Base-by-base conservation (phyloP, 2,888 invertebrate genomes). In the Aporophyla lueneburgensis region DNA sequence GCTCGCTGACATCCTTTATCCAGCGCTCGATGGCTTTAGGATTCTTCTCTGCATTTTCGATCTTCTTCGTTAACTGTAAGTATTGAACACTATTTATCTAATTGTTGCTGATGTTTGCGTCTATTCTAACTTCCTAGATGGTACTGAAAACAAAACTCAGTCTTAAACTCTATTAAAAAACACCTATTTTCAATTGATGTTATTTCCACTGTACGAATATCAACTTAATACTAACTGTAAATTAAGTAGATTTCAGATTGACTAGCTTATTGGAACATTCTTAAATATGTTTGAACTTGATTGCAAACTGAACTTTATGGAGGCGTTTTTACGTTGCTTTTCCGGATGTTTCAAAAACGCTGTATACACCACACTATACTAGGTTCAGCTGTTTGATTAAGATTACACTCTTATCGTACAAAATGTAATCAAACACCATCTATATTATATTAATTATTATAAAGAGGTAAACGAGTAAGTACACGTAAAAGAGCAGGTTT, bases 1-100 rank as follows among this genome's bases (percentile, higher is more conserved):
- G 96, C 88, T 99, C 99, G 88, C 98, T 98, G 85, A 99, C 99
- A 91, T 99, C 99, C 76, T 98, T 98, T 86, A 99, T 99, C 99
- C 99, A 99, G 86, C 98, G 98, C 85, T 99, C 99, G 78, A 99
- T 98, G 46, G 99, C 98, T 94, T 99, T 99, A 0, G 97, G 96
- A 86, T 99, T 98, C 93, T 98, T 98, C 87, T 99, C 99, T 0
- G 99, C 98, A 87, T 98, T 97, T 53, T 98, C 98, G 68, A 99
- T 97, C 91, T 98, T 98, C 94, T 98, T 98, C 10, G 98, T 98
- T 69, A 98, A 94, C 98, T 97, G 92, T 16, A 92, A 91, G 69
- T 5, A 61, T 43, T 16, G 14, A 51, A 46, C 14, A 62, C n/a
- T 40, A 24, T 12, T 21, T 46, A 46, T n/a, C 61, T 24, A 51